Conservation (phyloP, 92 coral and sea anemone species). For the Anthopleura xanthogrammica region DNA sequence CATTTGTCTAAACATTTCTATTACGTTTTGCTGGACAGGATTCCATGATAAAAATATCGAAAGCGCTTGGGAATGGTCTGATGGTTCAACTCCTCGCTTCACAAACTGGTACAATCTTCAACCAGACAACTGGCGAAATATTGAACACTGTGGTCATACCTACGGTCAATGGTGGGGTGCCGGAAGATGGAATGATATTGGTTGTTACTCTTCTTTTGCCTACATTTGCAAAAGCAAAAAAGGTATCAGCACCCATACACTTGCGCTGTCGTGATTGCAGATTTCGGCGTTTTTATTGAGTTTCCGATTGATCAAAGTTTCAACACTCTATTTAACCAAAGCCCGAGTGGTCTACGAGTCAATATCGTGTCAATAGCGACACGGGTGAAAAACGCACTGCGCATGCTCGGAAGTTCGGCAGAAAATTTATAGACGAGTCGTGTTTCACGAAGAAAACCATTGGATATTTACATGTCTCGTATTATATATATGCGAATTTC, state of each 20-base stretch:
- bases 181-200: constrained; percentile 82
- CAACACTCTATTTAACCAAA: too few relatives aligned
- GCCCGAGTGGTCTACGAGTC: too few relatives aligned
- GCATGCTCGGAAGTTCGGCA: too few relatives aligned
- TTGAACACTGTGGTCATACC: constrained; percentile 68
- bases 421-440: too few relatives aligned
- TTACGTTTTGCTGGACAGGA: constrained; percentile 35
- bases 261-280: background rate
- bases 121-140: constrained; percentile 62
- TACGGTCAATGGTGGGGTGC: constrained; percentile 13
- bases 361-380: too few relatives aligned
- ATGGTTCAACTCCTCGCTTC: constrained; percentile 63
- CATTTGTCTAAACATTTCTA: too few relatives aligned
- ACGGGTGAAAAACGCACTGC: too few relatives aligned
- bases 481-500: too few relatives aligned
- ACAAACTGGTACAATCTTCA: constrained; percentile 77
- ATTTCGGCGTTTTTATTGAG: too few relatives aligned
- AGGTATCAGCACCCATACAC: constrained; percentile 31
- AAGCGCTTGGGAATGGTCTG: constrained; percentile 67
- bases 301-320: too few relatives aligned
- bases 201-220: constrained; percentile 34
- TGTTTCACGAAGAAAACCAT: too few relatives aligned
- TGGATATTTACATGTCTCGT: too few relatives aligned
- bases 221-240: constrained; percentile 83
- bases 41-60: constrained; percentile 64